phyloP scores from a whole-genome alignment of 2,113 vertebrate genomes.

The Caracal caracal region DNA sequence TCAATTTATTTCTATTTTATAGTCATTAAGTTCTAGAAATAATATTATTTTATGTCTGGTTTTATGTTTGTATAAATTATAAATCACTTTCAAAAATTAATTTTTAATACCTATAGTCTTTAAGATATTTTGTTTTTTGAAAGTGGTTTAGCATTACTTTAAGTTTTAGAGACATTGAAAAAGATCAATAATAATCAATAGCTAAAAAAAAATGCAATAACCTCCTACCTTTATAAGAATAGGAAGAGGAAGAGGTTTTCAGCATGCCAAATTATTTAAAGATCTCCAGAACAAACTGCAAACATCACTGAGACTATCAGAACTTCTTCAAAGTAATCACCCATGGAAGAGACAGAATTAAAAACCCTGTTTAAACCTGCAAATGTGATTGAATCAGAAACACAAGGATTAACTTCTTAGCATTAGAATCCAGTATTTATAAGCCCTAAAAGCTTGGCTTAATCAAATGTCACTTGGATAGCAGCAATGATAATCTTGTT shows the following conservation, averaged over 20 bases:
- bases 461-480: constrained; percentile 75
- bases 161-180: not conserved
- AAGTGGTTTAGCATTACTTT: not conserved
- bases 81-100: constrained; percentile 22
- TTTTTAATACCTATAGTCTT: not conserved
- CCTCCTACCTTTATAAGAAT: not conserved
- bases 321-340: not conserved
- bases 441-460: constrained; percentile 67
- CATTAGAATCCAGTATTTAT: constrained; percentile 64
- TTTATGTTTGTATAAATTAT: not conserved
- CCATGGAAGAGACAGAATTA: constrained; percentile 49
- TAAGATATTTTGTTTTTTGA: constrained; percentile 11
- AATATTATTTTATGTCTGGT: not conserved
- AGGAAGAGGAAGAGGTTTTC: not conserved
- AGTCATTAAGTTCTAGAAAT: not conserved
- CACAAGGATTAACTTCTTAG: constrained; percentile 78
- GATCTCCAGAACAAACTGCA: constrained; percentile 28
- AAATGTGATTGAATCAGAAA: constrained; percentile 73
- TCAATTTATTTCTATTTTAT: constrained; percentile 22
- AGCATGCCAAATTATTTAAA: not conserved
- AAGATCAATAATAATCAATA: not conserved
- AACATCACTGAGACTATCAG: not conserved
- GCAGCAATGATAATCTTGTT: constrained; percentile 56
- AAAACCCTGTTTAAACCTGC: constrained; percentile 68
- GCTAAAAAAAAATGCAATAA: not conserved